Evolutionary conservation across 2,113 vertebrate species (phyloP).

Genomic region (Myrmophylax atrothorax): DNA sequence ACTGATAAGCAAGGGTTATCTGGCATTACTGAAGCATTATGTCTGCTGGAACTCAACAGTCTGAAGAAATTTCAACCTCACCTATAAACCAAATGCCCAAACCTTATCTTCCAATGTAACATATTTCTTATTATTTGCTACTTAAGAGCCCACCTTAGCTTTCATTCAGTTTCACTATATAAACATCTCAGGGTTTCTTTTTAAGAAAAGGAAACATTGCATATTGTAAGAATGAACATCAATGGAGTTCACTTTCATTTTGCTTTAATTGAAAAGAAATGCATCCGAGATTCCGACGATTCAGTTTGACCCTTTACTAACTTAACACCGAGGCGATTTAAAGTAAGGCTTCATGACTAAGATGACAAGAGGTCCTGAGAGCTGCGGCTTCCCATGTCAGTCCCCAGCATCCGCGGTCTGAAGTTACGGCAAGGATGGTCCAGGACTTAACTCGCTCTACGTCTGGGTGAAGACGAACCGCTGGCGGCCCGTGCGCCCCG

Average conservation of each 20-base stretch:
- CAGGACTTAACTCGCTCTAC: rapidly evolving
- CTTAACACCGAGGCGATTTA: not conserved
- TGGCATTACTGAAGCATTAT: not conserved
- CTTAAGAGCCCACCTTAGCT: not conserved
- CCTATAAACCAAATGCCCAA: not conserved
- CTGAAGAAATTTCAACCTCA: not conserved
- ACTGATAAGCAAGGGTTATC: not conserved
- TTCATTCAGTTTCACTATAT: not conserved
- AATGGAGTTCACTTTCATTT: not conserved
- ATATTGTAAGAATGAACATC: not conserved
- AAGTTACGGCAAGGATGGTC: rapidly evolving
- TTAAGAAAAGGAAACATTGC: rapidly evolving
- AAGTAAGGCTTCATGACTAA: not conserved
- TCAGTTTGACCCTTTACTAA: not conserved
- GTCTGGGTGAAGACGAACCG: rapidly evolving
- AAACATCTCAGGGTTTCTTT: rapidly evolving
- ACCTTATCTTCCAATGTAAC: not conserved
- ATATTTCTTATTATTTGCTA: not conserved
- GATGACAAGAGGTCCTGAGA: not conserved
- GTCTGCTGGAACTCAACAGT: not conserved
- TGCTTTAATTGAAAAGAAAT: not conserved
- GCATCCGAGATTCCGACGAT: not conserved
- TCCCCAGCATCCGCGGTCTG: rapidly evolving
- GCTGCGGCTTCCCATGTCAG: rapidly evolving
- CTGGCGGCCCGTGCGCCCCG: too few species aligned